Conservation (phyloP, 2,113 vertebrate species). For the Stigmatopora argus region DNA sequence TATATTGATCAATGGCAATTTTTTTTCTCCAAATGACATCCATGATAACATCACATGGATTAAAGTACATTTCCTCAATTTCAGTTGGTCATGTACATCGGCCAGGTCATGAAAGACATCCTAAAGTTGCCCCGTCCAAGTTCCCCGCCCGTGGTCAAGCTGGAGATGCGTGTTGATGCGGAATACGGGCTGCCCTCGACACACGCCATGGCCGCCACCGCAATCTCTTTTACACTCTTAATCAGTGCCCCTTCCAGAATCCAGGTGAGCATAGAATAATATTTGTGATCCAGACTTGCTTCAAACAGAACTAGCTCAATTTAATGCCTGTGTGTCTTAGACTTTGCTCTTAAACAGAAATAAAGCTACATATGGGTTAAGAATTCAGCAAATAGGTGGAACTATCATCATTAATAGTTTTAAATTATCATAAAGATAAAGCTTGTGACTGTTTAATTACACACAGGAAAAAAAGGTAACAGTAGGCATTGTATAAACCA, state of each 20-base stretch:
- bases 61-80: constrained; percentile 8
- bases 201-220: constrained; percentile 89
- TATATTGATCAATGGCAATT: too few relatives aligned
- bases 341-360: not conserved
- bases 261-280: constrained; percentile 68
- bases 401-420: not conserved
- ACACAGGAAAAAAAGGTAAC: not conserved
- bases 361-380: not conserved
- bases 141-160: constrained; percentile 86
- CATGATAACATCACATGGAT: not conserved
- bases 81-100: constrained; percentile 93
- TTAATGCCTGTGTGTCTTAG: not conserved
- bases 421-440: not conserved
- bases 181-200: constrained; percentile 96
- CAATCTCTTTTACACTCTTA: constrained; percentile 86
- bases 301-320: not conserved
- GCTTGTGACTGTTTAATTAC: not conserved
- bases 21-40: not conserved
- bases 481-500: not conserved
- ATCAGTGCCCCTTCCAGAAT: constrained; percentile 76
- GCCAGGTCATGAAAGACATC: constrained; percentile 89
- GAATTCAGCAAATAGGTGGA: not conserved
- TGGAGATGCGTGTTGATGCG: constrained; percentile 77
- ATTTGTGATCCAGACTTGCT: not conserved
- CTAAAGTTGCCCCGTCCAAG: constrained; percentile 88